Evolutionary conservation across 2,797 vertebrate genomes (phyloP).

Genomic region (Macrochelys suwanniensis): DNA sequence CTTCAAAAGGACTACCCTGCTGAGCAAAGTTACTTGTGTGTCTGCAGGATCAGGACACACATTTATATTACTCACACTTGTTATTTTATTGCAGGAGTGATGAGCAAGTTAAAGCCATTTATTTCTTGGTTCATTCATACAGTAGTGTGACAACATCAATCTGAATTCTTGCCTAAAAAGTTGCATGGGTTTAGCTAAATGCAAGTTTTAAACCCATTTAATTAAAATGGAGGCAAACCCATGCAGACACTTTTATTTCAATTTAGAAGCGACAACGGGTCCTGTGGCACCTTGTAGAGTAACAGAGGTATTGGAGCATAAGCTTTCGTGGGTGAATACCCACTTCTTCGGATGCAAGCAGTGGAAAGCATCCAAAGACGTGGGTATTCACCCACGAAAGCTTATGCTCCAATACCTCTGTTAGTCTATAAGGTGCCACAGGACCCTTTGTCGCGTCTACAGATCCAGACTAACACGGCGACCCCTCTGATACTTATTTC

Average conservation of each 20-base stretch:
- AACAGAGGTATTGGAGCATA: too few species aligned
- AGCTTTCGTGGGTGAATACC: too few species aligned
- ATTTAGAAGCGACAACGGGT: too few species aligned
- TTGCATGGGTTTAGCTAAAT: not conserved
- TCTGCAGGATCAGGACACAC: not conserved
- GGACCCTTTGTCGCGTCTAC: too few species aligned
- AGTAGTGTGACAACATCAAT: not conserved
- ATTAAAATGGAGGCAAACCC: not conserved
- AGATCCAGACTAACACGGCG: too few species aligned
- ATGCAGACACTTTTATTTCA: not conserved
- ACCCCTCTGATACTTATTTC: not conserved
- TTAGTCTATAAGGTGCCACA: too few species aligned
- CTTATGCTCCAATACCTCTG: too few species aligned
- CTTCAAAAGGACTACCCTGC: not conserved
- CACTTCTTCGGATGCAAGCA: too few species aligned
- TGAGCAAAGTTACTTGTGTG: accelerated
- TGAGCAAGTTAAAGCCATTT: accelerated
- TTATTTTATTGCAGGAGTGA: not conserved
- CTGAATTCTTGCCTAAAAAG: not conserved
- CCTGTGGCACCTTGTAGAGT: too few species aligned
- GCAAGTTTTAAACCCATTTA: not conserved
- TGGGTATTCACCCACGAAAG: too few species aligned
- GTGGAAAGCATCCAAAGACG: too few species aligned
- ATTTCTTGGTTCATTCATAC: not conserved
- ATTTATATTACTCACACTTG: not conserved